Conservation (phyloP, 2,797 vertebrate genomes). For the Gila robusta region DNA sequence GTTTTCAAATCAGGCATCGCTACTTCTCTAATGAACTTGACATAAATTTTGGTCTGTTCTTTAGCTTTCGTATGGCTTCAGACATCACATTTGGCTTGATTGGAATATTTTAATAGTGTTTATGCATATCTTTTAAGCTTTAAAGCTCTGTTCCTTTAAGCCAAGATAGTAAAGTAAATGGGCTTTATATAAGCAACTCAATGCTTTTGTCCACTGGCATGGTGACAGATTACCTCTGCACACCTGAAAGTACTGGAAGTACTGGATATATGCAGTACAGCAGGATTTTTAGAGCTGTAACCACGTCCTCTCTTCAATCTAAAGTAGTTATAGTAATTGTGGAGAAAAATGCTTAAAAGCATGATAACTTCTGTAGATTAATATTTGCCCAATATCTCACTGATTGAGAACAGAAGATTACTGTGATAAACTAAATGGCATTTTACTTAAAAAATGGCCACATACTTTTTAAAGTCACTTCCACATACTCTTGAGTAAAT, state of each 20-base stretch:
- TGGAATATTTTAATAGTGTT: not conserved
- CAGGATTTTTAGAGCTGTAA: constrained; percentile 23
- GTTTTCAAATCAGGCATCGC: not conserved
- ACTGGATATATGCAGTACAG: not conserved
- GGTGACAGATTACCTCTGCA: constrained; percentile 56
- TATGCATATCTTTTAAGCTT: not conserved
- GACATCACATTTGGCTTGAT: not conserved
- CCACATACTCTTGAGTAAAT: constrained; percentile 1
- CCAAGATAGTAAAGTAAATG: constrained; percentile 44
- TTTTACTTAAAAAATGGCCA: constrained; percentile 6
- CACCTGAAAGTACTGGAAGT: constrained; percentile 7
- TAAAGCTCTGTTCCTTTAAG: not conserved
- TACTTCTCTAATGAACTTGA: not conserved
- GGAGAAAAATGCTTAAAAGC: not conserved
- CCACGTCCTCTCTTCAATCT: constrained; percentile 1
- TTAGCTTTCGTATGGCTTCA: not conserved
- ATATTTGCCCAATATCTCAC: constrained; percentile 3
- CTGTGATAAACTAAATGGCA: constrained; percentile 22
- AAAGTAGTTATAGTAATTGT: not conserved
- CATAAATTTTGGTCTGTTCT: not conserved
- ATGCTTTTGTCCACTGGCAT: constrained; percentile 42
- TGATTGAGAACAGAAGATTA: constrained; percentile 13
- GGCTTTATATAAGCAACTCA: constrained; percentile 40
- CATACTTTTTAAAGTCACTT: constrained; percentile 2
- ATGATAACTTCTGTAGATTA: not conserved